phyloP scores from a whole-genome alignment of 2,797 vertebrate genomes.

The Acipenser transmontanus region DNA sequence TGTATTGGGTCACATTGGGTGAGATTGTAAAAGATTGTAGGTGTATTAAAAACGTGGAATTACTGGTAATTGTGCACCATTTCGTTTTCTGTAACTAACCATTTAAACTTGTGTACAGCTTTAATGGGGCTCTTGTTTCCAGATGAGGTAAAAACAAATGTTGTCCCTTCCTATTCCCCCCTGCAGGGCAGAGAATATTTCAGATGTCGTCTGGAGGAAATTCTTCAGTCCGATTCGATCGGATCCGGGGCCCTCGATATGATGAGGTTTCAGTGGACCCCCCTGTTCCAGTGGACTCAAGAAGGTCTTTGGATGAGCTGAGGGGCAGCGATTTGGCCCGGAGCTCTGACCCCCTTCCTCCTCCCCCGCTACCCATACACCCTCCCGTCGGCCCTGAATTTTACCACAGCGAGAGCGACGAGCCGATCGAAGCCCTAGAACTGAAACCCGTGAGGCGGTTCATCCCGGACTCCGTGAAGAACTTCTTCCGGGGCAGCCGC shows the following conservation, averaged over 20 bases:
- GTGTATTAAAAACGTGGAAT: no score
- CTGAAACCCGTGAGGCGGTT: conserved; percentile 85
- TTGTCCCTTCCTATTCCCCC: conserved; percentile 5
- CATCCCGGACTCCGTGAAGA: conserved; percentile 85
- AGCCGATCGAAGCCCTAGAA: conserved; percentile 50
- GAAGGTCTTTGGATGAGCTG: conserved; percentile 42
- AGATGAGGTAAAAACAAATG: conserved; percentile 27
- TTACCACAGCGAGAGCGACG: conserved; percentile 56
- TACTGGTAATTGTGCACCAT: no score
- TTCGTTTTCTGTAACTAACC: conserved; percentile 16
- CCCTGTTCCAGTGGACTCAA: conserved; percentile 24
- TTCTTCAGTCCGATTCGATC: conserved; percentile 48
- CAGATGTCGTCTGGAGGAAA: conserved; percentile 62
- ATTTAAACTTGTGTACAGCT: conserved; percentile 16
- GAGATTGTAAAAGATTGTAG: no score
- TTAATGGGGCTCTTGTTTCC: conserved; percentile 12
- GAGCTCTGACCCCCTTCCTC: conserved; percentile 71
- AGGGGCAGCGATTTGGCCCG: conserved; percentile 43
- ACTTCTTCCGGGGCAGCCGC: conserved; percentile 69
- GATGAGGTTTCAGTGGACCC: conserved; percentile 55
- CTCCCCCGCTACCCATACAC: conserved; percentile 77
- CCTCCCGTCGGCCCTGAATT: conserved; percentile 71
- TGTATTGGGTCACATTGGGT: no score
- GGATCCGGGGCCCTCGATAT: conserved; percentile 47
- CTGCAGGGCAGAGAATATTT: conserved; percentile 49